phyloP scores from a whole-genome alignment of 2,888 invertebrate species.

The Euphydryas editha region DNA sequence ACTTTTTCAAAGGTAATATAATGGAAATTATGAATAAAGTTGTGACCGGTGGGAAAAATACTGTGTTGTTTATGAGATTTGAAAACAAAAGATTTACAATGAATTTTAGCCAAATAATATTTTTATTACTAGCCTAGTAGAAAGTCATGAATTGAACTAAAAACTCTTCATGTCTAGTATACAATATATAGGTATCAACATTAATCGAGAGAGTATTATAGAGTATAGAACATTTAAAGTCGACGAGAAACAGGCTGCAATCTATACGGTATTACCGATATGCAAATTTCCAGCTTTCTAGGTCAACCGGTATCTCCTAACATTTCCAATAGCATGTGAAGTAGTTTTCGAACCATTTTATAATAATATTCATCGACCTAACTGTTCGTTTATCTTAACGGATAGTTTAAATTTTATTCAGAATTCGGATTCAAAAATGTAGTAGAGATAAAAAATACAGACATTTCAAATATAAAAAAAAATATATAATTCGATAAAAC shows the following conservation, averaged over 20 bases:
- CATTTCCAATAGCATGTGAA: slow-evolving; percentile 23
- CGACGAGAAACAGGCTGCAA: slow-evolving; percentile 19
- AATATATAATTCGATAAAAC: too few species aligned
- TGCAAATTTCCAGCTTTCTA: slow-evolving; percentile 37
- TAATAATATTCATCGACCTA: not conserved
- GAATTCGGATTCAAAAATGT: too few species aligned
- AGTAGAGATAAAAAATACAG: too few species aligned
- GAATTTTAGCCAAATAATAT: not conserved
- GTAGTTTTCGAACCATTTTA: slow-evolving; percentile 19
- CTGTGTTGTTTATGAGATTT: not conserved
- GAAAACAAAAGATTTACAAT: not conserved
- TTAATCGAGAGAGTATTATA: not conserved
- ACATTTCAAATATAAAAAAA: too few species aligned
- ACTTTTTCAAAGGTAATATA: not conserved
- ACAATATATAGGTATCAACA: not conserved
- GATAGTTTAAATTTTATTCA: too few species aligned
- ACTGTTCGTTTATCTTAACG: not conserved
- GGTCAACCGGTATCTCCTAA: slow-evolving; percentile 33
- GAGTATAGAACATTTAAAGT: slow-evolving; percentile 2
- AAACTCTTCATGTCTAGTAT: too few species aligned
- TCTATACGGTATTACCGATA: slow-evolving; percentile 34
- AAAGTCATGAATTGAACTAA: too few species aligned
- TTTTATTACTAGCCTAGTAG: not conserved
- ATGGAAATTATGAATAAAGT: not conserved
- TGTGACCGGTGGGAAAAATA: not conserved